Evolutionary conservation across 2,113 vertebrate genomes (phyloP), one percentile per base, ranked within the genome.

Genomic region (Lutjanus erythropterus): DNA sequence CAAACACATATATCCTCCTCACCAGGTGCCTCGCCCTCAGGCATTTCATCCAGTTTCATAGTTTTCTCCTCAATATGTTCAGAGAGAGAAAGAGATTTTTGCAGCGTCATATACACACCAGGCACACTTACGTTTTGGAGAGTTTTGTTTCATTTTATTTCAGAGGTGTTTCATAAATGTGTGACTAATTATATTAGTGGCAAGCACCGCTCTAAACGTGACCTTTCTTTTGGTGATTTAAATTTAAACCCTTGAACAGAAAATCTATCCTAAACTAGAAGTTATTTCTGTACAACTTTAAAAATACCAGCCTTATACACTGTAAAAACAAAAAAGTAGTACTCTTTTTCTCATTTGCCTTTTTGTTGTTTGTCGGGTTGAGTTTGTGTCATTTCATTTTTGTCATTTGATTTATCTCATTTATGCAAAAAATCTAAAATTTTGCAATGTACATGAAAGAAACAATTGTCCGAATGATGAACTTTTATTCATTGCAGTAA

Each of bases 11-110:
- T 8, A 44, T 74, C 67, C 56, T 78, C 55, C 68, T 29, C 71
- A 60, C 2, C 25, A 19, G 31, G 5, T 2, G 12, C 14, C 52
- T 68, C 27, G 2, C 9, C 31, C 39, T 39, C 39, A 31, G 72
- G 41, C 21, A 12, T 39, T 31, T 72, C 37, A 58, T 80, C 9
- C 41, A 44, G 12, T 18, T 72, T 66, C 18, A 69, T n/a, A 60
- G 44, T 14, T 39, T 44, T 27, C 41, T 46, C 19, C 21, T 67
- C 9, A 50, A 11, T 44, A 62, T 56, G 46, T 39, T 37, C 42
- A 61, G 18, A 53, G 18, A 2, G 1, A 3, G 4, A 50, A n/a
- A 37, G n/a, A 27, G 49, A 39, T 72, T 60, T 37, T 19, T 19
- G 10, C 16, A 6, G 10, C n/a, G 42, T 11, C 19, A 4, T 29